Conservation (phyloP, 2,797 vertebrate species). For the Sebastes variabilis region DNA sequence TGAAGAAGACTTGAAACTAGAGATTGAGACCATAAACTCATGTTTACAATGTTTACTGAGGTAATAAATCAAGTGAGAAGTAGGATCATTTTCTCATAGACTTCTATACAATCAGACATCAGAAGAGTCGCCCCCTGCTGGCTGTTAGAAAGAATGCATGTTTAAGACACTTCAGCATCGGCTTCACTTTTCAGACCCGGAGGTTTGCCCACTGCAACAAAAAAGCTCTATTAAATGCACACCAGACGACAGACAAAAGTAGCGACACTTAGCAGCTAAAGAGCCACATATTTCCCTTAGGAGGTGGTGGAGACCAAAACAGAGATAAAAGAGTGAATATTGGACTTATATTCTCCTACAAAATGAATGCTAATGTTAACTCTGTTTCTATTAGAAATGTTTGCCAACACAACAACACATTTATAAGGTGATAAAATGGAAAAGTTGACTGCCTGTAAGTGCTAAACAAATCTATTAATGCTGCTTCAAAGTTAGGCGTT, state of each 20-base stretch:
- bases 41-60: too few relatives aligned
- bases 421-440: not conserved
- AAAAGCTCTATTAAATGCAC: not conserved
- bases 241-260: not conserved
- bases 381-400: not conserved
- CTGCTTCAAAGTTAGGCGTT: not conserved
- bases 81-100: too few relatives aligned
- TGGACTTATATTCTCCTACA: not conserved
- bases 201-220: not conserved
- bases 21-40: too few relatives aligned
- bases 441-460: not conserved
- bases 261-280: not conserved
- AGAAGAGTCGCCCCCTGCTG: too few relatives aligned
- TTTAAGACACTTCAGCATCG: too few relatives aligned
- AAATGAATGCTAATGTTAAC: not conserved
- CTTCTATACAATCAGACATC: too few relatives aligned
- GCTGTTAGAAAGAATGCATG: too few relatives aligned
- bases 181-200: too few relatives aligned
- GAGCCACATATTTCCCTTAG: not conserved
- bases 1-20: too few relatives aligned
- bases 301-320: slow-evolving; percentile 8
- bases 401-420: not conserved
- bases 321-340: not conserved
- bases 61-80: too few relatives aligned
- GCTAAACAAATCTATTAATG: not conserved